A percentile compares a stretch with the other conserved stretches of the same genome.
Conservation (phyloP, 2,113 vertebrate genomes). For the Prinia subflava region DNA sequence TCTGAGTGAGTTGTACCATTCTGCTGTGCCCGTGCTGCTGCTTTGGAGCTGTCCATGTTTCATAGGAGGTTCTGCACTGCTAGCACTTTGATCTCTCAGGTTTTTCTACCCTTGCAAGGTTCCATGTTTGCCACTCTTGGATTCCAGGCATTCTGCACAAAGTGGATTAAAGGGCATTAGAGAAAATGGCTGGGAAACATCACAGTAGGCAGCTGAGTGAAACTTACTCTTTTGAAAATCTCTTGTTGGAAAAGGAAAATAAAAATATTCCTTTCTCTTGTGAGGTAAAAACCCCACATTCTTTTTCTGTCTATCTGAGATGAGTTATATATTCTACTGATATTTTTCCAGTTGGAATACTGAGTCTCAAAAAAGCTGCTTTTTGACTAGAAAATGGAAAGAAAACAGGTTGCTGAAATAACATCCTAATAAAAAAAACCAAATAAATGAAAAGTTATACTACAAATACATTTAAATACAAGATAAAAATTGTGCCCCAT, state of each 20-base stretch:
- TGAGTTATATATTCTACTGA: not conserved
- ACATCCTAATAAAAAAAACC: not conserved
- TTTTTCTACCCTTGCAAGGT: not conserved
- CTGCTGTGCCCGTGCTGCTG: not conserved
- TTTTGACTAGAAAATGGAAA: not conserved
- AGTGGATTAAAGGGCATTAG: constrained; percentile 25
- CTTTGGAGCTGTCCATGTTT: not conserved
- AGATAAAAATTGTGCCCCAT: not conserved
- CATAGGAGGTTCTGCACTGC: not conserved
- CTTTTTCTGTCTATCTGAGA: not conserved
- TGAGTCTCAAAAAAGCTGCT: not conserved
- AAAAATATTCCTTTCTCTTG: not conserved
- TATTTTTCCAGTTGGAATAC: not conserved
- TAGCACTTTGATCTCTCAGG: not conserved
- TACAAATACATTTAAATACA: not conserved
- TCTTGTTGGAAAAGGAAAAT: not conserved
- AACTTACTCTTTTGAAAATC: constrained; percentile 5
- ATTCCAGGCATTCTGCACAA: constrained; percentile 9
- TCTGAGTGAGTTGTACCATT: not conserved
- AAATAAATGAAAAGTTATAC: not conserved
- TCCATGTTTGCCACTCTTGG: not conserved
- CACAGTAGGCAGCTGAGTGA: not conserved
- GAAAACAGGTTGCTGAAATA: not conserved
- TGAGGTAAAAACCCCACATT: not conserved
- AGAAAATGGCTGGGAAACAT: constrained; percentile 13